Conservation (phyloP, 1,140 invertebrate genomes). For the Drosophila quadrilineata region DNA sequence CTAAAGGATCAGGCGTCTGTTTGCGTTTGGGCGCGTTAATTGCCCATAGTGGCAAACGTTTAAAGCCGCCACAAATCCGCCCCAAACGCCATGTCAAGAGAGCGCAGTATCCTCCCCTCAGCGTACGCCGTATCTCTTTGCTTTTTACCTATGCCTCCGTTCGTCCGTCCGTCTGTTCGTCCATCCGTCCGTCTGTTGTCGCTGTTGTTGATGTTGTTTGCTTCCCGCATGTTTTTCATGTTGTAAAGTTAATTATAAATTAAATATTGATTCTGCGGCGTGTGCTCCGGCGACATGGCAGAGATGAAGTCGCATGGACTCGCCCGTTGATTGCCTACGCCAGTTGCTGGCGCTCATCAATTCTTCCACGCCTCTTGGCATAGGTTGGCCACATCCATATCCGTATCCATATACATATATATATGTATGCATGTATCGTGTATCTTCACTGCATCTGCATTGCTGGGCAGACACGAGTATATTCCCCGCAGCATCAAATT, state of each 20-base stretch:
- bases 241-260: constrained; percentile 80
- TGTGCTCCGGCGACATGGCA: constrained; percentile 15
- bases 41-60: constrained; percentile 77
- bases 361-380: constrained; percentile 17
- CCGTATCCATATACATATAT: not conserved
- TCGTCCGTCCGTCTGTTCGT: not conserved
- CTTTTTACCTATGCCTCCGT: constrained; percentile 39
- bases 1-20: constrained; percentile 72
- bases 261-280: constrained; percentile 76
- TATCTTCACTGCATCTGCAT: constrained; percentile 18
- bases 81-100: constrained; percentile 52
- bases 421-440: not conserved
- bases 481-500: constrained; percentile 58
- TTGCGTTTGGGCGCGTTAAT: constrained; percentile 75
- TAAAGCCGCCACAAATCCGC: constrained; percentile 75
- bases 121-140: constrained; percentile 6
- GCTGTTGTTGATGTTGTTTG: constrained; percentile 38
- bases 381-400: not conserved
- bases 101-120: constrained; percentile 11
- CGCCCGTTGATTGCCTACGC: not conserved
- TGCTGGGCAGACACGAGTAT: constrained; percentile 1
- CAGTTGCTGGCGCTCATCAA: constrained; percentile 32
- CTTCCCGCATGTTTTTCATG: constrained; percentile 68
- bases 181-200: constrained; percentile 22
- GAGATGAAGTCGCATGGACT: too few relatives aligned